Conservation (phyloP, 2,113 vertebrate species). For the Trogon surrucura region DNA sequence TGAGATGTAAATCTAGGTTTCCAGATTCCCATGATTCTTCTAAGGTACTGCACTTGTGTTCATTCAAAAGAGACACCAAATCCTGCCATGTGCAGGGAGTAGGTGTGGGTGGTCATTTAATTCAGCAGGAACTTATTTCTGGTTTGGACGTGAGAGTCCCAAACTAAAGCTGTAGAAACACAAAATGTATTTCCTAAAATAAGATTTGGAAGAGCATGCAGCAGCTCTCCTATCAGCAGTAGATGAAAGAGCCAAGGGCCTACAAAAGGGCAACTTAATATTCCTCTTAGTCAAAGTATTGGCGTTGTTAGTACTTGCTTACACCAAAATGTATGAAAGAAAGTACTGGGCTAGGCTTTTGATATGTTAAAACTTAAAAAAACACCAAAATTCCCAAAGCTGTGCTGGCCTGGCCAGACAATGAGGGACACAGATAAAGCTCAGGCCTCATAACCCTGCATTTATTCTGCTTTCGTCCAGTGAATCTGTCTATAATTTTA, state of each 20-base stretch:
- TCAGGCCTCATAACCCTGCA: background rate
- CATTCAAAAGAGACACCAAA: background rate
- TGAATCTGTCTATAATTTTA: slow-evolving; percentile 14
- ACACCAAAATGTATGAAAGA: background rate
- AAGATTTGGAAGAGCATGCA: background rate
- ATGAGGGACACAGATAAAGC: background rate
- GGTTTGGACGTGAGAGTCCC: background rate
- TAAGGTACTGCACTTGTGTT: background rate
- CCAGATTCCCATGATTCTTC: background rate
- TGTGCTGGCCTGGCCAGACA: background rate
- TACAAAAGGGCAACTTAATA: background rate
- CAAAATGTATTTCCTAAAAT: background rate
- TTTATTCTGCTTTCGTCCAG: background rate
- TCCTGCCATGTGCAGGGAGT: background rate
- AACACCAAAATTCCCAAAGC: background rate
- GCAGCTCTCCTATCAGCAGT: background rate
- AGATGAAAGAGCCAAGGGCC: background rate
- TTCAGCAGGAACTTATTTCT: background rate
- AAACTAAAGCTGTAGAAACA: background rate
- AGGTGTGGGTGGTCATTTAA: background rate
- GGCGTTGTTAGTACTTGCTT: background rate
- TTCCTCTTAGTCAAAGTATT: background rate
- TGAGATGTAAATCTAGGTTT: background rate
- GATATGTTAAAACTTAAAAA: background rate
- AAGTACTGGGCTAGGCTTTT: background rate